Base-by-base conservation (phyloP, 2,797 vertebrate genomes). In the Mastacembelus armatus region DNA sequence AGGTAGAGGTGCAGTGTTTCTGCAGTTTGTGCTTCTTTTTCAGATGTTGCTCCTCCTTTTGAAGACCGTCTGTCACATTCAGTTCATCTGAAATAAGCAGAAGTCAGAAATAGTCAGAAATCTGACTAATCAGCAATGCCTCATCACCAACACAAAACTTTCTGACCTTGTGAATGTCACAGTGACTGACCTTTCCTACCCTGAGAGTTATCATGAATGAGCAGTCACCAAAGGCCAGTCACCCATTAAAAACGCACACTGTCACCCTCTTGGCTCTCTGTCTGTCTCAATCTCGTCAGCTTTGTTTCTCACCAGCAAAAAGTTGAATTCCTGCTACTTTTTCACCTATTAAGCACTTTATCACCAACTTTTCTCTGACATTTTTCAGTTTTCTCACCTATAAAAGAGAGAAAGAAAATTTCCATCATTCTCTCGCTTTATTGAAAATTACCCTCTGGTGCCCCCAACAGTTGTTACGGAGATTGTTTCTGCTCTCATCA, bases 401-500 rank as follows among this genome's bases (percentile, higher is more conserved):
- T 18, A 14, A 19, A 50, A 57, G 68, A 38, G 42, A 18, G 36
- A 36, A 26, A 24, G 3, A 36, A 40, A 40, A 68, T 33, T n/a
- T 30, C 32, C 35, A 6, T 4, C 27, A 29, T 19, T 61, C 12
- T 4, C 7, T 57, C 29, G 15, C 47, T 59, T 62, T 21, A 71
- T 30, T 58, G 24, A 64, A 56, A 73, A 47, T 66, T 10, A 3
- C 49, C 73, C 35, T 60, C 48, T 47, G 18, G 61, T 67, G 64
- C 24, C 21, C 27, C 74, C 15, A 50, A 45, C 59, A 42, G 55
- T 38, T 55, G 26, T 45, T 52, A 51, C 29, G 36, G n/a, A 49
- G 35, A 33, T 44, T 66, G 56, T 62, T 62, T 68, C 35, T 62
- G 69, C 30, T 54, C 85, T 81, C 64, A 62, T 60, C 44, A 75